A percentile compares a stretch with the other conserved stretches of the same genome.
These are phyloP conservation scores for Meriones unguiculatus DNA, from an alignment of 2,113 vertebrate genomes.

Conservation along the genomic window DNA sequence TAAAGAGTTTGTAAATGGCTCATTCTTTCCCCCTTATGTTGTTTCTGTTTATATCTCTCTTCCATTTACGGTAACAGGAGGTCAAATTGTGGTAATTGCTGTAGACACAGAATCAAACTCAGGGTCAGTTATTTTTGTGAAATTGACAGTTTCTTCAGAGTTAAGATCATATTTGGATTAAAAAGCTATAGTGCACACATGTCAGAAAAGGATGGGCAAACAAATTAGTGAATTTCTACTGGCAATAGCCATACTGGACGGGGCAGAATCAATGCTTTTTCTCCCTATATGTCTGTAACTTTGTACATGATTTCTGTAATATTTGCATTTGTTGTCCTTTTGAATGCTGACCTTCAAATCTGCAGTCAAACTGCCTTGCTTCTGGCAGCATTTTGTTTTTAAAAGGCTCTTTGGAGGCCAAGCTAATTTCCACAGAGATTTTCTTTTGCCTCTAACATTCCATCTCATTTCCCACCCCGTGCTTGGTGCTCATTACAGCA, in stretches of 20 bases:
- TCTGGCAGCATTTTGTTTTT: constrained; percentile 63
- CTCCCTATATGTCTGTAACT: constrained; percentile 56
- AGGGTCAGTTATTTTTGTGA: not conserved
- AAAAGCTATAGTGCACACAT: not conserved
- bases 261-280: constrained; percentile 12
- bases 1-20: not conserved
- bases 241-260: not conserved
- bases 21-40: not conserved
- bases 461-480: constrained; percentile 69
- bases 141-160: not conserved
- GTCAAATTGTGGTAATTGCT: not conserved
- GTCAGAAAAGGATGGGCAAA: constrained; percentile 48
- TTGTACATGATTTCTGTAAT: constrained; percentile 54
- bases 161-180: not conserved
- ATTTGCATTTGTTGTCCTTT: constrained; percentile 72
- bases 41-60: constrained; percentile 22
- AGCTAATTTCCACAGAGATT: constrained; percentile 74
- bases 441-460: constrained; percentile 72
- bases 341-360: constrained; percentile 70
- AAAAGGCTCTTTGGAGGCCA: constrained; percentile 73
- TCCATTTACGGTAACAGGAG: not conserved
- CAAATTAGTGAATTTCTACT: constrained; percentile 54
- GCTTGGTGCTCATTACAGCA: constrained; percentile 66
- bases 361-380: constrained; percentile 59
- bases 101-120: not conserved